phyloP scores from a whole-genome alignment of 2,113 vertebrate genomes.

The Phylloscopus trochilus region DNA sequence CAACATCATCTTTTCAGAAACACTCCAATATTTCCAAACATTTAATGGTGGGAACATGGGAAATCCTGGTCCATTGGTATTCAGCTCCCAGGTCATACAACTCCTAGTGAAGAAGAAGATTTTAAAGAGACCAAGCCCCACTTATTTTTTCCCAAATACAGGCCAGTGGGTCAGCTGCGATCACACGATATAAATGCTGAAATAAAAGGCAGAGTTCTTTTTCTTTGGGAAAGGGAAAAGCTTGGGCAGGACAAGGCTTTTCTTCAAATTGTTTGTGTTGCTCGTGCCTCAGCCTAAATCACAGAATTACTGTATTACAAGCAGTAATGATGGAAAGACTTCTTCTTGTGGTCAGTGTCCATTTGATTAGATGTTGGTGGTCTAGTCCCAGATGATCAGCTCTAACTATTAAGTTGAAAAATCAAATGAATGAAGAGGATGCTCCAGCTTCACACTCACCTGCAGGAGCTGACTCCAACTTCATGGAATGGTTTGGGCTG shows the following conservation, averaged over 20 bases:
- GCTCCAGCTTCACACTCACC: not conserved
- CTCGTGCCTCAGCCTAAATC: not conserved
- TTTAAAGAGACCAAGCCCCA: not conserved
- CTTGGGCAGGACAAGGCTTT: not conserved
- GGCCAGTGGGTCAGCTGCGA: not conserved
- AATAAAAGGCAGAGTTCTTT: not conserved
- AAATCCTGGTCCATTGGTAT: not conserved
- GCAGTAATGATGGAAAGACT: not conserved
- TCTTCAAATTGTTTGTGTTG: rapidly evolving
- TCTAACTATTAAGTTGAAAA: not conserved
- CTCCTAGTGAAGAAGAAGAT: not conserved
- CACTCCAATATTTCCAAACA: not conserved
- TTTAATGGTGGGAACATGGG: not conserved
- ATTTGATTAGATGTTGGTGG: not conserved
- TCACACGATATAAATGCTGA: not conserved
- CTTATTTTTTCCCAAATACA: not conserved
- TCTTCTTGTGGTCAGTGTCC: not conserved
- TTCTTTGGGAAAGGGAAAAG: not conserved
- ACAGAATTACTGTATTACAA: not conserved
- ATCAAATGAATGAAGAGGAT: not conserved
- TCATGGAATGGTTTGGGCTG: not conserved
- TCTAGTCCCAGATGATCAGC: not conserved
- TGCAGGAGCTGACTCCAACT: not conserved
- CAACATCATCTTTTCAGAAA: not conserved
- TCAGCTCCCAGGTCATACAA: not conserved